These are phyloP conservation scores for Bos indicus DNA, from an alignment of 2,113 vertebrate species.

Conservation along the genomic window DNA sequence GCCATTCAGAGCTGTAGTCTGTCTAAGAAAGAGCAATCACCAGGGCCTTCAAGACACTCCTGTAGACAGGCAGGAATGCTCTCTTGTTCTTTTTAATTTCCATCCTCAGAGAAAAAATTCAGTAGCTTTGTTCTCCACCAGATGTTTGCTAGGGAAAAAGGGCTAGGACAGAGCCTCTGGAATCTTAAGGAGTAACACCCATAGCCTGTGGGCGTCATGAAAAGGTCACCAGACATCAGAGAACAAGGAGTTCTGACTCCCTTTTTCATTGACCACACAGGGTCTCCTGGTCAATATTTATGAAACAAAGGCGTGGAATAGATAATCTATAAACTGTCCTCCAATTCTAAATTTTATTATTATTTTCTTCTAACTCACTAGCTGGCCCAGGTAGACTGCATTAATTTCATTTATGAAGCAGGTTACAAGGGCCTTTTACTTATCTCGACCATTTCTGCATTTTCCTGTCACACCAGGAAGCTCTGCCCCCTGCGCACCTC, in stretches of 20 bases:
- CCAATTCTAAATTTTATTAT: not conserved
- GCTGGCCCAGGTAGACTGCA: not conserved
- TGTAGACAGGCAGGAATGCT: rapidly evolving
- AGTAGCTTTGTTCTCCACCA: not conserved
- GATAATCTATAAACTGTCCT: not conserved
- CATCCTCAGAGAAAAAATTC: not conserved
- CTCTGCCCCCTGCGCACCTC: not conserved
- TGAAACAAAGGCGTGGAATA: not conserved
- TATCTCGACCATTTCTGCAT: not conserved
- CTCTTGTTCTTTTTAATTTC: not conserved
- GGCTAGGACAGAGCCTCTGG: not conserved
- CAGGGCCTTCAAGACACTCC: not conserved
- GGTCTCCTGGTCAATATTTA: not conserved
- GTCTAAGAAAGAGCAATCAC: not conserved
- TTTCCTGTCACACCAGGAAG: not conserved
- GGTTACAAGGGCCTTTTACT: not conserved
- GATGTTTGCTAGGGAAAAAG: not conserved
- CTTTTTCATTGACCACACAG: not conserved
- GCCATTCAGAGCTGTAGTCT: not conserved
- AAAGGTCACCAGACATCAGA: not conserved
- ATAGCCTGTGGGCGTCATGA: not conserved
- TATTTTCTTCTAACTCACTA: not conserved
- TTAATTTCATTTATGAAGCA: not conserved
- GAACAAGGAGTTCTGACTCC: not conserved
- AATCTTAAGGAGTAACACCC: not conserved